A percentile compares a stretch with the other conserved stretches of the same genome.
phyloP scores from a whole-genome alignment of 2,113 vertebrate genomes.

The Mus spicilegus region DNA sequence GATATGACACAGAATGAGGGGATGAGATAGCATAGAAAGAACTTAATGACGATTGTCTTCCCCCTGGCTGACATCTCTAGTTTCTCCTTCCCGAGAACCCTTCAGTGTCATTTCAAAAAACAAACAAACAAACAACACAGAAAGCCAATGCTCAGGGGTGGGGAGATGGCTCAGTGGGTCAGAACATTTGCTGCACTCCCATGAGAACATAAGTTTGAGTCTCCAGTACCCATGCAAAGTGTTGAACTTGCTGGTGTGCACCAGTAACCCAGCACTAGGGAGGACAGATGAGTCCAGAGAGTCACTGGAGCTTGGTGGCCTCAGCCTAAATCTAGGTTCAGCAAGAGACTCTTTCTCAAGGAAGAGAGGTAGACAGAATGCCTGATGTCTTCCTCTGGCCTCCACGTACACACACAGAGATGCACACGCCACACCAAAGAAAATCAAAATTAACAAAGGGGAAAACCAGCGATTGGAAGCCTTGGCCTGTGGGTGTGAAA shows the following conservation, averaged over 20 bases:
- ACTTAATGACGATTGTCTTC: neutral
- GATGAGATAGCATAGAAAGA: neutral
- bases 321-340: neutral
- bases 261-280: neutral
- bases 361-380: neutral
- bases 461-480: neutral
- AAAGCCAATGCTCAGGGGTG: neutral
- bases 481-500: neutral
- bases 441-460: neutral
- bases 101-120: neutral
- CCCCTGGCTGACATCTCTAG: neutral
- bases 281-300: neutral
- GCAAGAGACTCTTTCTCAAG: neutral
- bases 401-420: neutral
- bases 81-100: neutral
- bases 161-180: neutral
- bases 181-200: neutral
- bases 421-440: neutral
- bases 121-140: neutral
- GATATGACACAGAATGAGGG: neutral
- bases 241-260: neutral
- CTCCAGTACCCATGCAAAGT: neutral
- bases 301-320: neutral
- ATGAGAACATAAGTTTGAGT: neutral
- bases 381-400: no score